Conservation (phyloP, 2,888 invertebrate genomes). For the Spisula subtruncata region DNA sequence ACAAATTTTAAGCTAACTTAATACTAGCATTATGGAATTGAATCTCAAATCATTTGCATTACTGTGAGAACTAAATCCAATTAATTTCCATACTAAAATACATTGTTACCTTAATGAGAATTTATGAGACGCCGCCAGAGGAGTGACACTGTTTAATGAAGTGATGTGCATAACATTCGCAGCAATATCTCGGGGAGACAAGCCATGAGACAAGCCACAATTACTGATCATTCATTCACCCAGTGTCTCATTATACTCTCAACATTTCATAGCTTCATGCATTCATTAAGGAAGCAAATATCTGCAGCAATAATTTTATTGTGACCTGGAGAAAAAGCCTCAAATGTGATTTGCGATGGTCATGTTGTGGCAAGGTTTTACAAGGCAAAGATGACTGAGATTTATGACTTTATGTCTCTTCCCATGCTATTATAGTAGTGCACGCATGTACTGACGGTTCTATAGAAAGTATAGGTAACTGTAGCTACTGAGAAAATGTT, state of each 20-base stretch:
- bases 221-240: background rate
- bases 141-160: constrained; percentile 16
- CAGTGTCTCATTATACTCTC: background rate
- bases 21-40: too few species aligned
- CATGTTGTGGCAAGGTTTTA: background rate
- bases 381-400: background rate
- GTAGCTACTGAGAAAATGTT: background rate
- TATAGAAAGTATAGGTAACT: constrained; percentile 19
- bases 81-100: background rate
- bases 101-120: constrained; percentile 1
- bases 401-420: too few species aligned
- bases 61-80: too few species aligned
- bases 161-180: background rate
- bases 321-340: background rate
- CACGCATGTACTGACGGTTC: background rate
- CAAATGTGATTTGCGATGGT: background rate
- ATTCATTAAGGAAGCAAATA: background rate
- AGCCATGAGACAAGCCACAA: background rate
- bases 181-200: constrained; percentile 3
- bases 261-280: background rate
- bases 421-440: background rate
- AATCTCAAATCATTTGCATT: too few species aligned
- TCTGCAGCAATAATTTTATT: background rate
- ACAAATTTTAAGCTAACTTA: too few species aligned
- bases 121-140: background rate